These are phyloP conservation scores for Mesaphorura yosii DNA, from an alignment of 1,140 invertebrate genomes.

Conservation along the genomic window DNA sequence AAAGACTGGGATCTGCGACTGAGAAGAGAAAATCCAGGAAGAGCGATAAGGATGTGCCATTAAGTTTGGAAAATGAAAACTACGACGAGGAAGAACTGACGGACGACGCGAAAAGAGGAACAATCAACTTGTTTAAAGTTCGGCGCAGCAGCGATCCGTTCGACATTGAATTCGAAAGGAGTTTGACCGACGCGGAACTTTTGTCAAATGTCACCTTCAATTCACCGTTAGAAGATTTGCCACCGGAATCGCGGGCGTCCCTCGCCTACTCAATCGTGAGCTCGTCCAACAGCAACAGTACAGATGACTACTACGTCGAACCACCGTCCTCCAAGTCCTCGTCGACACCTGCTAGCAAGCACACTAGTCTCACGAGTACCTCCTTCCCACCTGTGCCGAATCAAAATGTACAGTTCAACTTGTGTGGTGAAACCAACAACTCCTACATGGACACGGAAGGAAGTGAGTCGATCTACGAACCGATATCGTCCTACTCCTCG, in stretches of 20 bases:
- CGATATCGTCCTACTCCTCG: slow-evolving; percentile 15
- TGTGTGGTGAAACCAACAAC: neutral
- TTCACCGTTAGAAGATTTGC: slow-evolving; percentile 16
- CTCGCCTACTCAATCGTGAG: slow-evolving; percentile 1
- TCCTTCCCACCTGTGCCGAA: neutral
- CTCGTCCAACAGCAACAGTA: slow-evolving; percentile 5
- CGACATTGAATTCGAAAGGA: slow-evolving; percentile 23
- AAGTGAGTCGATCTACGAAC: slow-evolving; percentile 15
- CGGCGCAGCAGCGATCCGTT: slow-evolving; percentile 20
- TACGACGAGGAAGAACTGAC: neutral
- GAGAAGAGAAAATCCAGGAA: neutral
- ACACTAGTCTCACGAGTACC: neutral
- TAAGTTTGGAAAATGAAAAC: too few relatives aligned
- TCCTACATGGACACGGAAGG: neutral
- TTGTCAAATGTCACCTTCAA: slow-evolving; percentile 9
- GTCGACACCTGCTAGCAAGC: neutral
- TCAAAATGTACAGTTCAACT: neutral
- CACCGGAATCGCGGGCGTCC: slow-evolving; percentile 1
- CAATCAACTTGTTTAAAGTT: slow-evolving; percentile 26
- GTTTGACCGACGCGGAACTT: slow-evolving; percentile 11
- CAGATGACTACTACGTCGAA: slow-evolving; percentile 15
- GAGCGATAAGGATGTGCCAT: neutral
- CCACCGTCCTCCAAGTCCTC: slow-evolving; percentile 4
- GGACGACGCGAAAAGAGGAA: slow-evolving; percentile 15
- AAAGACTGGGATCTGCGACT: slow-evolving; percentile 2